A percentile compares a stretch with the other conserved stretches of the same genome.
Evolutionary conservation across 2,113 vertebrate species (phyloP).

Genomic region (Muntiacus reevesi): DNA sequence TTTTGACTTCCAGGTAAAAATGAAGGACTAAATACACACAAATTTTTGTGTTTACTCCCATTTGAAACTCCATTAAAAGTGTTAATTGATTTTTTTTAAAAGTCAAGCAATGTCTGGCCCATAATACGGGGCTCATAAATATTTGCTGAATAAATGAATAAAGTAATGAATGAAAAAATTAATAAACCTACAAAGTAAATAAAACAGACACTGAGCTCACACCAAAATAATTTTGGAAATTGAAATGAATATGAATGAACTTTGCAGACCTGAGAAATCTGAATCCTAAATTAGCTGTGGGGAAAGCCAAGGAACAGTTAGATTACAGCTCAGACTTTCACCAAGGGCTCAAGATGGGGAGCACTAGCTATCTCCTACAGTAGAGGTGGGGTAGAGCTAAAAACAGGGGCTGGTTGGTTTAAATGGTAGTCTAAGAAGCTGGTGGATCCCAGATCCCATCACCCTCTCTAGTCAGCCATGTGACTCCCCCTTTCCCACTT

Average conservation of each 20-base stretch:
- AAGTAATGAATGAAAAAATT: not conserved
- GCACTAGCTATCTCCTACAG: not conserved
- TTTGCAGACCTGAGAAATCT: not conserved
- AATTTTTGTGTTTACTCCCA: not conserved
- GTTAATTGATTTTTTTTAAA: not conserved
- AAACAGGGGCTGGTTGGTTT: not conserved
- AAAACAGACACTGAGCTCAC: not conserved
- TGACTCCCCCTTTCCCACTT: not conserved
- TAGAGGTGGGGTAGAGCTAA: not conserved
- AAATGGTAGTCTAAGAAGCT: not conserved
- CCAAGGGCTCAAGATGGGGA: not conserved
- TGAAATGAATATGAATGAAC: not conserved
- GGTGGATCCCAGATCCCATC: not conserved
- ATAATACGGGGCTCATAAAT: not conserved
- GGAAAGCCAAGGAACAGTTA: not conserved
- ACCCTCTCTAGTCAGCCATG: not conserved
- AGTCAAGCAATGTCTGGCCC: not conserved
- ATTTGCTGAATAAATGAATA: conserved; percentile 10
- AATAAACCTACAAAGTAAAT: not conserved
- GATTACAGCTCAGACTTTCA: not conserved
- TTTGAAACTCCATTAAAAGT: conserved; percentile 10
- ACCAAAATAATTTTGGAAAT: not conserved
- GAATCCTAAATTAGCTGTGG: not conserved
- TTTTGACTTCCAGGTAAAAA: not conserved
- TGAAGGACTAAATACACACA: not conserved